phyloP scores from a whole-genome alignment of 2,797 vertebrate genomes.

The Tamandua tetradactyla region DNA sequence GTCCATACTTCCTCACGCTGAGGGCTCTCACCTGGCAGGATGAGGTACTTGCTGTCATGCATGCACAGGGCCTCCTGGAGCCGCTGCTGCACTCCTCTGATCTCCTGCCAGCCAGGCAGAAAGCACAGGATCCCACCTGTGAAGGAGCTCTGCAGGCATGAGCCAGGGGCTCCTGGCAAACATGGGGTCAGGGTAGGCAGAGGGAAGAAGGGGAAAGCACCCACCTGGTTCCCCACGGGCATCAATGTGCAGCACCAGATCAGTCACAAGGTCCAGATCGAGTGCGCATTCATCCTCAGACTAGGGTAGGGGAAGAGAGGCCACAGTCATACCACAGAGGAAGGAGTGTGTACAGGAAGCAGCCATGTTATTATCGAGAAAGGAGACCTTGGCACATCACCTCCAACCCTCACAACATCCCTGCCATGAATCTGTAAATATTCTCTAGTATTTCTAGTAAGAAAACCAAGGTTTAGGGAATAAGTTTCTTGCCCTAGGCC shows the following conservation, averaged over 20 bases:
- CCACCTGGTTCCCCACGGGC: slow-evolving; percentile 91
- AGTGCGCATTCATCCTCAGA: slow-evolving; percentile 87
- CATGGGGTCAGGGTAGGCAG: neutral
- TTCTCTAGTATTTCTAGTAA: neutral
- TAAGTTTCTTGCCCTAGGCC: neutral
- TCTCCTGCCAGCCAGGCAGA: slow-evolving; percentile 98
- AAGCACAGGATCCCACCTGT: slow-evolving; percentile 98
- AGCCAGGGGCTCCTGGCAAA: neutral
- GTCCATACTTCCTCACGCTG: fast-evolving
- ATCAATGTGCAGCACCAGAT: slow-evolving; percentile 94
- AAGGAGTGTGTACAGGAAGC: neutral
- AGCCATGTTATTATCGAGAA: neutral
- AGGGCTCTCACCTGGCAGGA: slow-evolving; percentile 91
- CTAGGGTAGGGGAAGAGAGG: slow-evolving; percentile 74
- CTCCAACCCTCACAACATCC: neutral
- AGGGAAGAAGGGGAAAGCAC: neutral
- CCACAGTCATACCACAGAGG: neutral
- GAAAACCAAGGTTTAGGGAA: neutral
- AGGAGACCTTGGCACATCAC: neutral
- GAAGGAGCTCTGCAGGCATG: slow-evolving; percentile 8
- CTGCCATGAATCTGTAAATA: neutral
- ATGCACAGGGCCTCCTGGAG: slow-evolving; percentile 87
- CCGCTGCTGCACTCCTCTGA: slow-evolving; percentile 92
- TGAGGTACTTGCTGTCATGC: slow-evolving; percentile 88
- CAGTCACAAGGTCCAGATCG: slow-evolving; percentile 91